Conservation (phyloP, 2,113 vertebrate genomes). For the Phalacrocorax carbo region DNA sequence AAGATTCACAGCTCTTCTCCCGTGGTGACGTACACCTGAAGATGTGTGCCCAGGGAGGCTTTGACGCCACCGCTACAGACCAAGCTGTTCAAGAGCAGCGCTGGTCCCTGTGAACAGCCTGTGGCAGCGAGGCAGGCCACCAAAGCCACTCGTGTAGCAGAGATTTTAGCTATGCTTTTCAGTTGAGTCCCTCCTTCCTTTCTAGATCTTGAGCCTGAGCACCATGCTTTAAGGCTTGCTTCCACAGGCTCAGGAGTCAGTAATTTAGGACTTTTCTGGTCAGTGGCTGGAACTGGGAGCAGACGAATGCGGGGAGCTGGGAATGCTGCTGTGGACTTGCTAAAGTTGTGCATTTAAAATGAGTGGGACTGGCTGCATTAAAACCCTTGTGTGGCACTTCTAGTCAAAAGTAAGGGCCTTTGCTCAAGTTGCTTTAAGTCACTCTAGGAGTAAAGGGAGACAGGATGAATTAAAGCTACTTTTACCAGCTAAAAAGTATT, state of each 20-base stretch:
- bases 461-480: background rate
- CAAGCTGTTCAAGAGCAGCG: fast-evolving
- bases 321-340: background rate
- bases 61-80: fast-evolving
- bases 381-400: background rate
- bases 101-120: background rate
- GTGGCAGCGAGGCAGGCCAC: too few relatives aligned
- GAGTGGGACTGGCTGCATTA: background rate
- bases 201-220: background rate
- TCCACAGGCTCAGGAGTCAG: background rate
- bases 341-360: background rate
- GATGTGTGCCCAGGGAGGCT: background rate
- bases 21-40: fast-evolving
- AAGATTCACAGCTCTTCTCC: background rate
- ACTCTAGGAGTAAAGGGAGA: background rate
- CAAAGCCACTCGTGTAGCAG: background rate
- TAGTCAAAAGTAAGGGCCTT: background rate
- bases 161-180: background rate
- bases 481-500: background rate
- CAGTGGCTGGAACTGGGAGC: background rate
- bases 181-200: background rate
- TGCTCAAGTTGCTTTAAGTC: background rate
- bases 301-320: background rate
- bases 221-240: background rate
- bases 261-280: background rate